Evolutionary conservation across 2,888 invertebrate species (phyloP), one percentile per base, ranked within the genome.

Genomic region (Andrena bicolor): DNA sequence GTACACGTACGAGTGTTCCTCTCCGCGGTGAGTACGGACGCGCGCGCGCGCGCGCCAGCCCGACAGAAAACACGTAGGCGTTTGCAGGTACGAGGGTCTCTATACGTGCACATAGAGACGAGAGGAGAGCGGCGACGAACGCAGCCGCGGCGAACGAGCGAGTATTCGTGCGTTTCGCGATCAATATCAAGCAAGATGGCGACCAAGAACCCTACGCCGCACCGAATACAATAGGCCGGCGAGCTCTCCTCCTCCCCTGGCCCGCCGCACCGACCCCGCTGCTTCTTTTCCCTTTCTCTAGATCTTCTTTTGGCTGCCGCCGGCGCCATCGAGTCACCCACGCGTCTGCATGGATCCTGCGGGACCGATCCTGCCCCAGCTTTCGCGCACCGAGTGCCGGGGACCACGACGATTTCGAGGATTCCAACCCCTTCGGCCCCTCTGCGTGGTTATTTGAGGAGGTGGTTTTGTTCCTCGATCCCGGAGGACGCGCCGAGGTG

Each of bases 121-220:
- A 74, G 74, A 83, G 83, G 83, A 88, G 85, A 83, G 74, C 76
- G 77, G 72, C 69, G 68, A 73, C 77, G 79, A 81, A 86, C 81
- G 83, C 84, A 85, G 84, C 80, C 79, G 83, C 86, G 82, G 74
- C 68, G 84, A 76, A 73, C 53, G 77, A 69, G 71, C 91, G 91
- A 92, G 92, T 92, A 91, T 93, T 92, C 91, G 91, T 92, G 92
- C 91, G 91, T 91, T 91, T 91, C 91, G 92, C 94, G 94, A 94
- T 94, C 94, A 94, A 94, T 94, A 94, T 93, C 94, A 92, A 91
- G 88, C 93, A 94, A 94, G 93, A 94, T 94, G 94, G 94, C 94
- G 93, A 91, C 90, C 92, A 92, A 93, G 92, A 92, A 91, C 91
- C 90, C 91, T 91, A 91, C 86, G 85, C 90, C 89, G 89, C 90